phyloP scores from a whole-genome alignment of 1,140 invertebrate genomes.

The Drosophila albomicans region DNA sequence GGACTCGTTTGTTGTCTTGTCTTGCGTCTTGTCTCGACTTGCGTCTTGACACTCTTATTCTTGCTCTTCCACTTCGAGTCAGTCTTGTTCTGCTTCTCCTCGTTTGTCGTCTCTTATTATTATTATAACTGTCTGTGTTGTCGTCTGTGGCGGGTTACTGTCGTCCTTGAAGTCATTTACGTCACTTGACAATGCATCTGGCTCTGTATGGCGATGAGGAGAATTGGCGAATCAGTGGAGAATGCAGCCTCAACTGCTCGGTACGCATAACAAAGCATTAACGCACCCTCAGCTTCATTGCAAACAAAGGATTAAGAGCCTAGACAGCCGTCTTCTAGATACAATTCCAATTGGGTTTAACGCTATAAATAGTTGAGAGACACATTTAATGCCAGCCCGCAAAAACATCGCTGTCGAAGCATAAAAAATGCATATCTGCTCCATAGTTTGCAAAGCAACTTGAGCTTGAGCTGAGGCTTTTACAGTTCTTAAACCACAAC shows the following conservation, averaged over 20 bases:
- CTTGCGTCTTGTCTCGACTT: slow-evolving; percentile 4
- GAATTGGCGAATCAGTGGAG: not conserved
- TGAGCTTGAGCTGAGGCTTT: no score
- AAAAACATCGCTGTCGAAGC: not conserved
- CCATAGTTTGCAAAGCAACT: no score
- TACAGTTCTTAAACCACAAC: no score
- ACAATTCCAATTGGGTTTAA: not conserved
- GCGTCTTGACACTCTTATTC: slow-evolving; percentile 5
- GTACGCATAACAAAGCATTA: slow-evolving; percentile 25
- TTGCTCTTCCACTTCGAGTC: slow-evolving; percentile 11
- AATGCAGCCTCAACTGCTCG: slow-evolving; percentile 7
- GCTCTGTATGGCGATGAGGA: not conserved
- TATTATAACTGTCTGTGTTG: slow-evolving; percentile 60
- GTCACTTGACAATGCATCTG: slow-evolving; percentile 56
- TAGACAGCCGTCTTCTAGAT: not conserved
- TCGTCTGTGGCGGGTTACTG: slow-evolving; percentile 58
- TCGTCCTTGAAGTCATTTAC: slow-evolving; percentile 80
- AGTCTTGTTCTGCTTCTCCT: slow-evolving; percentile 26
- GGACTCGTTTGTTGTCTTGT: slow-evolving; percentile 17
- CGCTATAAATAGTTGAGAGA: slow-evolving; percentile 26
- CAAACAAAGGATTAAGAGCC: slow-evolving; percentile 27
- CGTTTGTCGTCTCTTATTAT: slow-evolving; percentile 54
- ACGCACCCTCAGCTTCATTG: slow-evolving; percentile 7
- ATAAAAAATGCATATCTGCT: not conserved
- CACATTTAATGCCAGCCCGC: not conserved